A percentile compares a stretch with the other conserved stretches of the same genome.
These are phyloP conservation scores for Leptinotarsa undecemlineata DNA, from an alignment of 1,140 invertebrate species.

Conservation along the genomic window DNA sequence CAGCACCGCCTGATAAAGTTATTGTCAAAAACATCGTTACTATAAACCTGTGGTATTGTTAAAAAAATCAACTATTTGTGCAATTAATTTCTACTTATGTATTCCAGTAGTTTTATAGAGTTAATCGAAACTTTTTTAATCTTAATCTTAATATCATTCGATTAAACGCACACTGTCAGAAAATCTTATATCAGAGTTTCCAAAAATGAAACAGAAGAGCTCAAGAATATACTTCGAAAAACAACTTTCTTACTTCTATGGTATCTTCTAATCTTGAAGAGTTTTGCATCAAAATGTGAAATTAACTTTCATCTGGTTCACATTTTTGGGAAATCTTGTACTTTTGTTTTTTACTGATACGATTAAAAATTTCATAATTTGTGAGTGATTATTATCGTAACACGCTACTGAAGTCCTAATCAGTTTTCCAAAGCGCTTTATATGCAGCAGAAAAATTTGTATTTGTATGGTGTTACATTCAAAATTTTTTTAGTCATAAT, in stretches of 20 bases:
- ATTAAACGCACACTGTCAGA: not conserved
- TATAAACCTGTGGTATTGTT: not conserved
- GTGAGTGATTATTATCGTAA: not conserved
- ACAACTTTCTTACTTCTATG: too few relatives aligned
- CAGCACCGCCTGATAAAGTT: constrained; percentile 23
- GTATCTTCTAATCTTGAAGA: not conserved
- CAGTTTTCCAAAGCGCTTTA: not conserved
- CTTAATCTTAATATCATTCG: not conserved
- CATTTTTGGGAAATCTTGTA: not conserved
- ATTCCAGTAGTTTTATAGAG: not conserved
- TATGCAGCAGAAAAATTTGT: not conserved
- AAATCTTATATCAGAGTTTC: not conserved
- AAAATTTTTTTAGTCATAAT: not conserved
- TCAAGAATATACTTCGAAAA: too few relatives aligned
- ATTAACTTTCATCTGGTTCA: not conserved
- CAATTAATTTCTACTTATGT: constrained; percentile 1
- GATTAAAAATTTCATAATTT: not conserved
- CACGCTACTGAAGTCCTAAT: not conserved
- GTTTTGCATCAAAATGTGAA: not conserved
- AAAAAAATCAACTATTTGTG: not conserved
- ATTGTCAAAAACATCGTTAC: constrained; percentile 17
- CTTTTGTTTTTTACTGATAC: not conserved
- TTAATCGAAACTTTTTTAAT: not conserved
- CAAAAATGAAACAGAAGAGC: too few relatives aligned
- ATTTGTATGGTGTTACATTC: not conserved